Evolutionary conservation across 2,113 vertebrate genomes (phyloP).

Genomic region (Gymnogyps californianus): DNA sequence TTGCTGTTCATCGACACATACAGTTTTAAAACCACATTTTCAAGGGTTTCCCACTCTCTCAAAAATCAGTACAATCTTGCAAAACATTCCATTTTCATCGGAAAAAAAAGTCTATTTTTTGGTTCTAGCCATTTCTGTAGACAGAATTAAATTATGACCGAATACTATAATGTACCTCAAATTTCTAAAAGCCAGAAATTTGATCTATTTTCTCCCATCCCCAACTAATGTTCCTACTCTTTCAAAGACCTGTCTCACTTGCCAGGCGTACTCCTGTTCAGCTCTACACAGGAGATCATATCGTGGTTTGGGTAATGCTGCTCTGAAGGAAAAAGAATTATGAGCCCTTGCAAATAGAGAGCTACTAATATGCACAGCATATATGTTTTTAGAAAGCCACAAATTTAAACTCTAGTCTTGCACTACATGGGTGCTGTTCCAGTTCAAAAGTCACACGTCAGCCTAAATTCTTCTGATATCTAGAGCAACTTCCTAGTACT

Average conservation of each 20-base stretch:
- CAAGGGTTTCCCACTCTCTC: background rate
- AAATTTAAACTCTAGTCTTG: background rate
- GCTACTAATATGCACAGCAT: background rate
- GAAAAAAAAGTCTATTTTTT: background rate
- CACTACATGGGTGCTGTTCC: background rate
- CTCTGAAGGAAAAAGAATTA: background rate
- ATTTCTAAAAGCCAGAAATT: background rate
- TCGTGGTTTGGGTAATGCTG: background rate
- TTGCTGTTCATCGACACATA: background rate
- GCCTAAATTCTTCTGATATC: background rate
- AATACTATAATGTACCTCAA: background rate
- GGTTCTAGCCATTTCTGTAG: background rate
- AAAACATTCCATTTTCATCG: background rate
- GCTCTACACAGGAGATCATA: background rate
- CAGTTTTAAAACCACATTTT: background rate
- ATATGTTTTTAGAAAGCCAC: background rate
- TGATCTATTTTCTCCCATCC: background rate
- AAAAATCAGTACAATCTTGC: background rate
- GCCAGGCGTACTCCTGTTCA: background rate
- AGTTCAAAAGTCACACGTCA: background rate
- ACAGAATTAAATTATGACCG: background rate
- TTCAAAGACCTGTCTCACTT: background rate
- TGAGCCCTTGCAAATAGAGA: background rate
- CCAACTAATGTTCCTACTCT: background rate
- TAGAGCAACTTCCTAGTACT: background rate